Conservation (phyloP, 2,888 invertebrate genomes). For the Nemotelus nigrinus region DNA sequence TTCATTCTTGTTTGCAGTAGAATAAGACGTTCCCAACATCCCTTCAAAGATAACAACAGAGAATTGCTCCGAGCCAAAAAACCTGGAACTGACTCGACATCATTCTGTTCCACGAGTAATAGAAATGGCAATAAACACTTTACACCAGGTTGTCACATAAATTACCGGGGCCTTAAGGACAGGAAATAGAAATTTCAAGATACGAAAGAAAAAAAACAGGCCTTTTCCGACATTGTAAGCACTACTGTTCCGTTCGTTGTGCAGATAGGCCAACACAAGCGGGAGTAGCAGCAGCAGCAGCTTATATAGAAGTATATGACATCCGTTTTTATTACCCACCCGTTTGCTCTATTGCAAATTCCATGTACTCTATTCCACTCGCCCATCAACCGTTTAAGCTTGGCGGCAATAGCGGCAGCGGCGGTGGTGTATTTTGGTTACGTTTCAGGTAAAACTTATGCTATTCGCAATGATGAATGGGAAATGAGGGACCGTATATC, state of each 20-base stretch:
- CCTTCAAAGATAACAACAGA: not conserved
- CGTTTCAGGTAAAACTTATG: conserved; percentile 24
- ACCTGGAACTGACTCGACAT: not conserved
- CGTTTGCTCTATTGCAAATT: not conserved
- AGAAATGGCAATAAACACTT: conserved; percentile 33
- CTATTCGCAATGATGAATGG: conserved; percentile 21
- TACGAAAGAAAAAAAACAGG: conserved; percentile 8
- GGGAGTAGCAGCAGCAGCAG: not conserved
- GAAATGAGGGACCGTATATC: conserved; percentile 15
- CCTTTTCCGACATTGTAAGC: not conserved
- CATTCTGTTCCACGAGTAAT: conserved; percentile 18
- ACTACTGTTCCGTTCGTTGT: not conserved
- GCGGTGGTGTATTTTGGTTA: conserved; percentile 10
- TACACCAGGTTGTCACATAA: conserved; percentile 37
- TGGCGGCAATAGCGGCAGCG: not conserved
- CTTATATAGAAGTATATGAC: too few species aligned
- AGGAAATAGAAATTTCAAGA: conserved; percentile 7
- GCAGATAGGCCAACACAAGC: conserved; percentile 14
- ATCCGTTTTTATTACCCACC: not conserved
- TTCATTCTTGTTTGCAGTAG: not conserved
- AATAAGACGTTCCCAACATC: conserved; percentile 17
- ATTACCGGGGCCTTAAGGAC: conserved; percentile 33
- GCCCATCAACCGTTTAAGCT: conserved; percentile 16
- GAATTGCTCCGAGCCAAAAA: not conserved
- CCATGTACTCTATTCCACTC: not conserved